Evolutionary conservation across 1,140 invertebrate species (phyloP).

Genomic region (Calliphora vicina): DNA sequence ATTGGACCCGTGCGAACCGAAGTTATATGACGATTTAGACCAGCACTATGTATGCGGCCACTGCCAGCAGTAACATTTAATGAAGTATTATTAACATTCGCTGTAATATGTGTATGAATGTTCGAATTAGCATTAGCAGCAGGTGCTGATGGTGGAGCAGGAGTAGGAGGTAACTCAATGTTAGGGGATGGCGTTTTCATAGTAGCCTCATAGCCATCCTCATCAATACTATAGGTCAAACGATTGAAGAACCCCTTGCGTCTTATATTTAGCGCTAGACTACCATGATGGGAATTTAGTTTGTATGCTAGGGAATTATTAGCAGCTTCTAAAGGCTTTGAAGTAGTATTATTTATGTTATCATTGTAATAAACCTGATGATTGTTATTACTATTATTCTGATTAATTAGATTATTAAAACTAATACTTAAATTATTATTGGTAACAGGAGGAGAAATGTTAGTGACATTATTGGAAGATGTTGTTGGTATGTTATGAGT

Average conservation of each 20-base stretch:
- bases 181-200: slow-evolving; percentile 13
- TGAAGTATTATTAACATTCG: background rate
- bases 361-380: slow-evolving; percentile 7
- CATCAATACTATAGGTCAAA: slow-evolving; percentile 47
- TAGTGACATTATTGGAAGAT: slow-evolving; percentile 1
- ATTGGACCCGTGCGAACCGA: background rate
- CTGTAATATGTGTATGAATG: background rate
- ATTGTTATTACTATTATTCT: slow-evolving; percentile 13
- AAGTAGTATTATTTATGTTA: background rate
- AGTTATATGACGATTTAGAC: slow-evolving; percentile 14
- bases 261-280: slow-evolving; percentile 39
- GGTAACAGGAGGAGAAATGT: background rate
- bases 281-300: slow-evolving; percentile 6
- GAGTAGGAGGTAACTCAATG: background rate
- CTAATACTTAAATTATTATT: slow-evolving; percentile 36
- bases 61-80: slow-evolving; percentile 1
- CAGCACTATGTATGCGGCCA: background rate
- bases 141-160: background rate
- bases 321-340: background rate
- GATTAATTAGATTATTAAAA: slow-evolving; percentile 31
- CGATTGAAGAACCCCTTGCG: slow-evolving; percentile 44
- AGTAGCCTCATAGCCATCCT: slow-evolving; percentile 32
- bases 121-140: background rate
- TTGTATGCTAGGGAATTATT: slow-evolving; percentile 26
- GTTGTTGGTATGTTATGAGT: slow-evolving; percentile 41